These are phyloP conservation scores for Drosophila biarmipes DNA, from an alignment of 1,140 invertebrate species.

Conservation along the genomic window DNA sequence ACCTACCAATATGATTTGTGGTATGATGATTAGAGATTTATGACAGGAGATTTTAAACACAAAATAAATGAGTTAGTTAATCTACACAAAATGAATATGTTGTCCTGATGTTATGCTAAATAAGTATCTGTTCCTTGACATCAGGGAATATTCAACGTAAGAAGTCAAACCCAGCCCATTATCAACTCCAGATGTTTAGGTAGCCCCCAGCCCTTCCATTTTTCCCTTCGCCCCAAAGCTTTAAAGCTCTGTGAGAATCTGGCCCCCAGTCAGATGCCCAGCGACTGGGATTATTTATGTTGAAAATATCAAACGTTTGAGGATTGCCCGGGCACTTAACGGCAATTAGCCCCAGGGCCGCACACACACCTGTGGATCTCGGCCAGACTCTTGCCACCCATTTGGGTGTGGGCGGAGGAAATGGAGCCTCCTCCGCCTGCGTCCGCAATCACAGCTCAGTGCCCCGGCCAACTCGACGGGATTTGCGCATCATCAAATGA, in stretches of 20 bases:
- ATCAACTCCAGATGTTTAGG: not conserved
- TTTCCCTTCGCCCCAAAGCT: slow-evolving; percentile 1
- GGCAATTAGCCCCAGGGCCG: slow-evolving; percentile 61
- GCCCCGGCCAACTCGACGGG: slow-evolving; percentile 27
- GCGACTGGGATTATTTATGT: slow-evolving; percentile 67
- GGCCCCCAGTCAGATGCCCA: slow-evolving; percentile 1
- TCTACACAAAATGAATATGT: not conserved
- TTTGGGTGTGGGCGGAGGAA: not conserved
- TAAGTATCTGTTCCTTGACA: too few species aligned
- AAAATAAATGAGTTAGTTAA: too few species aligned
- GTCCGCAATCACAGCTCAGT: slow-evolving; percentile 45
- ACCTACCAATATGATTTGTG: too few species aligned
- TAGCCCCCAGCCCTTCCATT: not conserved
- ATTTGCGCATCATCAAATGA: slow-evolving; percentile 64
- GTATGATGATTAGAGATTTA: too few species aligned
- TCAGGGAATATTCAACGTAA: too few species aligned
- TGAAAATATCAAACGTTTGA: slow-evolving; percentile 57
- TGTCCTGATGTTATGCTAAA: too few species aligned
- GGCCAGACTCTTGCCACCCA: slow-evolving; percentile 10
- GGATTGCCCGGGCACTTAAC: slow-evolving; percentile 65
- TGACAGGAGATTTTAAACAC: too few species aligned
- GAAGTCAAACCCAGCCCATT: not conserved
- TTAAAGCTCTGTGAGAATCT: slow-evolving; percentile 13
- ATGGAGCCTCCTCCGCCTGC: slow-evolving; percentile 10
- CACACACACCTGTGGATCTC: slow-evolving; percentile 58